Evolutionary conservation across 2,113 vertebrate species (phyloP).

Genomic region (Clarias magur): DNA sequence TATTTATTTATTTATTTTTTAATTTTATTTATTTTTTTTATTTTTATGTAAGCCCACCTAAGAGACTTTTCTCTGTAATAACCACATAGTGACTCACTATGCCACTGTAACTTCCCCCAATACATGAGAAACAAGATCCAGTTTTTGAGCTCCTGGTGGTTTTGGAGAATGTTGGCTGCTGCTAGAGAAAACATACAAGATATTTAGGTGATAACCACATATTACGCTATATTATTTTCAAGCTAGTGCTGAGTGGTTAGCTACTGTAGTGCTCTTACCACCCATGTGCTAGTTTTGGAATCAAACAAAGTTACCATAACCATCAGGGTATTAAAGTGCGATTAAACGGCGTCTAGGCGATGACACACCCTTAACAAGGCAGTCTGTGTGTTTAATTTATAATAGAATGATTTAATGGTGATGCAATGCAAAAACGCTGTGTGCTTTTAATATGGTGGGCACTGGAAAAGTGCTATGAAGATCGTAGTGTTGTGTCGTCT

Average conservation of each 20-base stretch:
- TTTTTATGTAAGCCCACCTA: neutral
- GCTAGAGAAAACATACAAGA: constrained; percentile 42
- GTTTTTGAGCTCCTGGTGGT: constrained; percentile 26
- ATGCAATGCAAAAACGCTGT: constrained; percentile 11
- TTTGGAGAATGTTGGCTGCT: constrained; percentile 28
- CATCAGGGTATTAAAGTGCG: constrained; percentile 25
- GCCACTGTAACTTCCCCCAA: constrained; percentile 8
- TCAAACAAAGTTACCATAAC: constrained; percentile 14
- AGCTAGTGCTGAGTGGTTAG: constrained; percentile 1
- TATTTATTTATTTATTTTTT: too few relatives aligned
- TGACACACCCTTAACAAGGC: constrained; percentile 17
- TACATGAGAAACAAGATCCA: constrained; percentile 20
- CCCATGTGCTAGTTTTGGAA: constrained; percentile 25
- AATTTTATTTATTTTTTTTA: too few relatives aligned
- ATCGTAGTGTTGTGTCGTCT: constrained; percentile 2
- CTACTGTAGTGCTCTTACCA: constrained; percentile 17
- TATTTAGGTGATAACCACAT: constrained; percentile 16
- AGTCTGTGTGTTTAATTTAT: constrained; percentile 36
- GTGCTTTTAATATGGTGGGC: neutral
- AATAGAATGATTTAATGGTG: constrained; percentile 30
- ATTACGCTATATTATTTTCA: constrained; percentile 24
- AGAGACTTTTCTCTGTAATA: neutral
- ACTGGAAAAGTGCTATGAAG: constrained; percentile 11
- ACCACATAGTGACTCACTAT: neutral
- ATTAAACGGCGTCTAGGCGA: constrained; percentile 37